Evolutionary conservation across 2,888 invertebrate species (phyloP), one percentile per base, ranked within the genome.

Genomic region (Empis livida): DNA sequence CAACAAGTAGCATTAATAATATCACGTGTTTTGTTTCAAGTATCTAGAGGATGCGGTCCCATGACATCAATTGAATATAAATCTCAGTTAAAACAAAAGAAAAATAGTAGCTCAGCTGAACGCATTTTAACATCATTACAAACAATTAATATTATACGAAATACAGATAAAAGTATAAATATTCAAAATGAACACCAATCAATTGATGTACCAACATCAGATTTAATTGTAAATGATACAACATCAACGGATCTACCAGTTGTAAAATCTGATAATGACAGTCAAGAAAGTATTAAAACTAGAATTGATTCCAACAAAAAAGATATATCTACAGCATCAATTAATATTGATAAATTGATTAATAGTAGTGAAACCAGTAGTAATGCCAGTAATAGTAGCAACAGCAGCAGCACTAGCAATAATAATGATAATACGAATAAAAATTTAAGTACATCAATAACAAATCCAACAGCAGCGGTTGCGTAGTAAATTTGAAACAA

Each of bases 1-100:
- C 93, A 94, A 74, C 88, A 89, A 70, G 94, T 96, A 65, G 94
- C 94, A 59, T 80, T 91, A 65, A 86, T 94, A 64, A 84, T 96
- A 64, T 88, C 94, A 54, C 81, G 87, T 71, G 91, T 90, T 68
- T 77, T 90, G 63, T 90, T 78, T 73, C 88, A 89, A 72, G 87
- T 87, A 69, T 84, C 84, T 60, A 80, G 82, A 61, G 72, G 61
- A 47, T 58, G 41, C 67, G 27, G 41, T 27, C 67, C 62, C 10
- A 57, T 61, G 53, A 64, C 64, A 39, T 67, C 68, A 23, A 61
- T 63, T 48, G 68, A 67, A 52, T 63, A 64, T 45, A 49, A 48
- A 44, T 42, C 42, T 27, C 45, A 46, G 14, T n/a, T 16, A n/a
- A 41, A 27, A 41, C 41, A 27, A 14, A 41, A 41, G 41, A 44